Evolutionary conservation across 2,888 invertebrate species (phyloP), one percentile per base, ranked within the genome.

Genomic region (Rhaphigaster nebulosa): DNA sequence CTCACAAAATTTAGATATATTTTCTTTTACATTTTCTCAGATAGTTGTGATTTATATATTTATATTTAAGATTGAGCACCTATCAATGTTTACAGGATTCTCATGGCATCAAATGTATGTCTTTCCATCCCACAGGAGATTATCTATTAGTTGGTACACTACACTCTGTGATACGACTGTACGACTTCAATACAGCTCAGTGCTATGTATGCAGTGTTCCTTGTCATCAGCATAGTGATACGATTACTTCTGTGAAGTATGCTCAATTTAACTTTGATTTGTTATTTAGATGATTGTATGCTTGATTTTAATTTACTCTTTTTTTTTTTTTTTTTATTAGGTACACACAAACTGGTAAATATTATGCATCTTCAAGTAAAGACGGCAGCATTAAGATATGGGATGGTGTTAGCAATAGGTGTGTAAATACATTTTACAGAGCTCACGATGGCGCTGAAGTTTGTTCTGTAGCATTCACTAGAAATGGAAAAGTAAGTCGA

Each of bases 361-460:
- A 96, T 91, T 97, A 95, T 94, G 99, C 98, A 0, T 97, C 98
- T 0, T 97, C 97, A 87, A 98, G 98, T 91, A 96, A 97, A 91
- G 99, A 99, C 93, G 99, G 99, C 0, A 95, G 96, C 91, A 98
- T 99, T 15, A 99, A 99, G 94, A 94, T 99, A 0, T 99, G 99
- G 99, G 99, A 99, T 94, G 99, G 98, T 0, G 97, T 99, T 0
- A 99, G 98, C 13, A 96, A 96, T 93, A 96, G 96, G 50, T 99
- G 99, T 93, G 96, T 99, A 92, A 99, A 98, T 93, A 99, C 98
- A 0, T 98, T 99, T 93, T 94, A 96, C 0, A 97, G 97, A 93
- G 99, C 99, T 0, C 99, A 99, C 93, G 99, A 99, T 92, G 98
- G 99, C 0, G 95, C 97, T 0, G 98, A 98, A 94, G 97, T 99